phyloP scores from a whole-genome alignment of 2,113 vertebrate species.

The Ancistrus triradiatus region DNA sequence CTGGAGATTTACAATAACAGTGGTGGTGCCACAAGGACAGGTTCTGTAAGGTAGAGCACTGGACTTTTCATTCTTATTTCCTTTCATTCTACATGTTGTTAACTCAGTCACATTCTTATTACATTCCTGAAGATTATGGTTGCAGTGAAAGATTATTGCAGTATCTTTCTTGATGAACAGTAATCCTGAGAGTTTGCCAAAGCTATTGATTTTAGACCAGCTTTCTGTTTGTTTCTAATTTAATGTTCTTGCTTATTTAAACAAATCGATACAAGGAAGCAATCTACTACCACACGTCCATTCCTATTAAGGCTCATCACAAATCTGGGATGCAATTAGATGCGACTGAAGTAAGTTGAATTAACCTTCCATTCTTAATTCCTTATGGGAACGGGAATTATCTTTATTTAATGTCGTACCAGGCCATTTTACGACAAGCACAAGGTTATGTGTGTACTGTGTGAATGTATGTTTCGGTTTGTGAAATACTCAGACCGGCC shows the following conservation, averaged over 20 bases:
- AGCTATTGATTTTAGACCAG: conserved; percentile 22
- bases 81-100: no score
- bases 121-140: conserved; percentile 23
- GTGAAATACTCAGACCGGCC: no score
- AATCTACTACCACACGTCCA: conserved; percentile 1
- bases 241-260: conserved; percentile 12
- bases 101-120: conserved; percentile 22
- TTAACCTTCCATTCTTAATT: no score
- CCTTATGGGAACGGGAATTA: no score
- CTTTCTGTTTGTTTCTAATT: conserved; percentile 24
- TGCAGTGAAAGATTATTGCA: conserved; percentile 15
- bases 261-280: conserved; percentile 22
- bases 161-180: conserved; percentile 19
- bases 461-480: no score
- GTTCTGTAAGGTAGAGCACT: conserved; percentile 1
- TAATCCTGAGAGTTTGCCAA: conserved; percentile 13
- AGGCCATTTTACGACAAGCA: no score
- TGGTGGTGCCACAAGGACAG: not conserved
- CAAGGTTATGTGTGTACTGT: no score
- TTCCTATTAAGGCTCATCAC: conserved; percentile 13
- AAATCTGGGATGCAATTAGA: conserved; percentile 36
- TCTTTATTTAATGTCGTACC: no score
- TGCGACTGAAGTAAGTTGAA: no score
- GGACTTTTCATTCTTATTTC: no score
- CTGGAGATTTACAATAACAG: conserved; percentile 14